A percentile compares a stretch with the other conserved stretches of the same genome.
phyloP scores from a whole-genome alignment of 2,113 vertebrate genomes.

The Ammospiza caudacuta region DNA sequence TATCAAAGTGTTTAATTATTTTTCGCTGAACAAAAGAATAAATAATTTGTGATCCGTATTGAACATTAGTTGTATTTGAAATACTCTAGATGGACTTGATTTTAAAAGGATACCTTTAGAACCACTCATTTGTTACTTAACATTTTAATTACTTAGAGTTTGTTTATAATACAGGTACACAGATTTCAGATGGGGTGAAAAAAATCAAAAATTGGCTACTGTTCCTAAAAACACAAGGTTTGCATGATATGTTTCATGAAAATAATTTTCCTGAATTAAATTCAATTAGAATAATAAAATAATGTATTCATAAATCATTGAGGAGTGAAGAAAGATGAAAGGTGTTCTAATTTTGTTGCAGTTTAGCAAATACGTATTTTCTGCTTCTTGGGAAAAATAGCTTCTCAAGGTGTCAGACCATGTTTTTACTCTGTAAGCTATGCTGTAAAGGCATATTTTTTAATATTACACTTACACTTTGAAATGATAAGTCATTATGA shows the following conservation, averaged over 20 bases:
- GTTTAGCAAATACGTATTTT: neutral
- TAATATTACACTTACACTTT: neutral
- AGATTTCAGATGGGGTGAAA: neutral
- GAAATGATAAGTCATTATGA: neutral
- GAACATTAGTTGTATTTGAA: neutral
- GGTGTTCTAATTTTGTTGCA: neutral
- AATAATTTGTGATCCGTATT: accelerated
- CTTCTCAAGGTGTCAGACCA: neutral
- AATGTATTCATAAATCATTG: neutral
- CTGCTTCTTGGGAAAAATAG: neutral
- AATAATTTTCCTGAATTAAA: neutral
- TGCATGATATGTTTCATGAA: neutral
- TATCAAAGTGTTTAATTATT: neutral
- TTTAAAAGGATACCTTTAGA: neutral
- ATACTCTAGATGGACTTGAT: neutral
- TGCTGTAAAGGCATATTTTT: neutral
- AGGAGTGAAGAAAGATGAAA: neutral
- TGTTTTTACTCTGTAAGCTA: neutral
- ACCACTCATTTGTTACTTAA: neutral
- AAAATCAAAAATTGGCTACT: neutral
- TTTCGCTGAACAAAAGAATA: neutral
- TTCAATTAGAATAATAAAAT: neutral
- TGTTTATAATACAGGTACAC: neutral
- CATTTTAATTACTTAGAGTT: neutral
- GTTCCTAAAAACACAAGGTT: neutral